Percentiles rank a stretch among this genome's conserved stretches.
Evolutionary conservation across 2,888 invertebrate genomes (phyloP).

Genomic region (Tolmerus cingulatus): DNA sequence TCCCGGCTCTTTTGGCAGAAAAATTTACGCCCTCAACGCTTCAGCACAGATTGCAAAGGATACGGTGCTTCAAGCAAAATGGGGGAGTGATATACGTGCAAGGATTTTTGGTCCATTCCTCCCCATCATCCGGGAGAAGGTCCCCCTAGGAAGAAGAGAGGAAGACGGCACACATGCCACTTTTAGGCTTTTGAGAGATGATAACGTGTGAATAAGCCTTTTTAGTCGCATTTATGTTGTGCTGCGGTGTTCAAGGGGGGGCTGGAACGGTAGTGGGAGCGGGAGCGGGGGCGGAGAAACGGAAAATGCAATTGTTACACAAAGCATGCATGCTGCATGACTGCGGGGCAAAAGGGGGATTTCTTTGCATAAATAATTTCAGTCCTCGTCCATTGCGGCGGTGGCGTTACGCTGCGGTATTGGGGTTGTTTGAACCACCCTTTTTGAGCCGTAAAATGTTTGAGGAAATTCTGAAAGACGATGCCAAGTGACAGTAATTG

Average conservation of each 20-base stretch:
- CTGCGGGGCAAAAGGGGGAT: not conserved
- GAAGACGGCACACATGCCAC: slow-evolving; percentile 8
- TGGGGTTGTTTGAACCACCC: not conserved
- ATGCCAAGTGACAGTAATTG: slow-evolving; percentile 22
- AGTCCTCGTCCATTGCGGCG: not conserved
- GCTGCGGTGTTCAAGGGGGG: not conserved
- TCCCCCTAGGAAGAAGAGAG: not conserved
- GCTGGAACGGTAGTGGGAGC: no score
- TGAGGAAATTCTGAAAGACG: not conserved
- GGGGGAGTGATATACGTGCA: not conserved
- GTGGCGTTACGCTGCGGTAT: not conserved
- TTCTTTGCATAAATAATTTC: slow-evolving; percentile 14
- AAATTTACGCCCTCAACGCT: slow-evolving; percentile 17
- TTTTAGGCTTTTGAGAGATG: slow-evolving; percentile 31
- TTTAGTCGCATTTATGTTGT: not conserved
- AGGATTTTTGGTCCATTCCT: not conserved
- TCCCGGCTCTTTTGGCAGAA: slow-evolving; percentile 14
- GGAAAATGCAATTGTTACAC: not conserved
- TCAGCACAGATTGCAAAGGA: slow-evolving; percentile 32
- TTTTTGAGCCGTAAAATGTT: not conserved
- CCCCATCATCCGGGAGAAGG: not conserved
- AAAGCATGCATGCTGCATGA: not conserved
- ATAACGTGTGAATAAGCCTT: slow-evolving; percentile 32
- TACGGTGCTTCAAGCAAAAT: not conserved
- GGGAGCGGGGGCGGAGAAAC: not conserved